Base-by-base conservation (phyloP, 1,140 invertebrate genomes). In the Zaprionus nigranus region DNA sequence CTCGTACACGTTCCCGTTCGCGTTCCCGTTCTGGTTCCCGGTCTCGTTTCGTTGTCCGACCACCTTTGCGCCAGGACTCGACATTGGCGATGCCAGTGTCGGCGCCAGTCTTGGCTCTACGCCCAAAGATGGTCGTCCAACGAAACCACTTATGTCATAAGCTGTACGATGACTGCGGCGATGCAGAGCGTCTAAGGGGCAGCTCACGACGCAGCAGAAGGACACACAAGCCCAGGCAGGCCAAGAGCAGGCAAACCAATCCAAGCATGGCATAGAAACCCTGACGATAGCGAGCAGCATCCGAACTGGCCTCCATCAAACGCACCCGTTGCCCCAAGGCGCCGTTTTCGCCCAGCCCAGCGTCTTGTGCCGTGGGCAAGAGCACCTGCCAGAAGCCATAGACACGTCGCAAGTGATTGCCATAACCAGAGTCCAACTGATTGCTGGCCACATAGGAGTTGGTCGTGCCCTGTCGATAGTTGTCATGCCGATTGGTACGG, bases 81-180 rank as follows among this genome's bases (percentile, higher is more conserved):
- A 90, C 85, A 77, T 79, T 79, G 81, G 75, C 69, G 67, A 88
- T 84, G 62, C 85, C 86, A 46, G 81, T 49, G 62, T 82, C 75
- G 69, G 69, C n/a, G 66, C 72, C 60, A 57, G 24, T 53, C 54
- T 76, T 69, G 53, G 64, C 79, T 30, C 78, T 72, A 54, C 72
- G 71, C 36, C 83, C 78, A 80, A 92, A 87, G 75, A 91, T 82
- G 75, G 78, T 88, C 78, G 82, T 80, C 72, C 90, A 92, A 79
- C 91, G 79, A 80, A 92, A 85, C 88, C 88, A 92, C 82, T 87
- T 92, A 73, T 87, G 92, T 93, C 92, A 93, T 93, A 93, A 93
- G 34, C 77, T 76, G 60, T 78, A 90, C 59, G 59, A 57, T 15
- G 80, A 54, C 7, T 63, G 73, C 22, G 68, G 64, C 0, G 77